A percentile compares a stretch with the other conserved stretches of the same genome.
Evolutionary conservation across 2,113 vertebrate species (phyloP).

Genomic region (Sminthopsis crassicaudata): DNA sequence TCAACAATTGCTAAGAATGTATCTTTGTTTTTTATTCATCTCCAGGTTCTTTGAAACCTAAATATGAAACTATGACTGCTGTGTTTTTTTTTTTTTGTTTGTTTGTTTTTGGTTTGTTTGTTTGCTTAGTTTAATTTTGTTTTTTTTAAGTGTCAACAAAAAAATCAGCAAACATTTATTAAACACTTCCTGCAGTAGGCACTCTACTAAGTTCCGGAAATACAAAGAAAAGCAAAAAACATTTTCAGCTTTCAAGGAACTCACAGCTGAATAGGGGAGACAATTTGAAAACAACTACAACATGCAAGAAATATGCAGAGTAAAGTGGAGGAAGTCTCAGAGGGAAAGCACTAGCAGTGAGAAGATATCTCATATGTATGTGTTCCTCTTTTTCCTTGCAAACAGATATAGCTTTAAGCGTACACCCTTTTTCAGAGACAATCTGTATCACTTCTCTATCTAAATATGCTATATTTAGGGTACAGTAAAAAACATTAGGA

Average conservation of each 20-base stretch:
- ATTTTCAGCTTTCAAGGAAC: neutral
- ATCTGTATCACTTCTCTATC: neutral
- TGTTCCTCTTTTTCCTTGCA: neutral
- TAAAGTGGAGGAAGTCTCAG: neutral
- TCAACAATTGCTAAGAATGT: fast-evolving
- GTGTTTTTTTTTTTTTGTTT: no score
- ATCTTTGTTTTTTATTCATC: neutral
- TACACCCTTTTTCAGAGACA: neutral
- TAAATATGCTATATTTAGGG: neutral
- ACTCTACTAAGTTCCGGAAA: neutral
- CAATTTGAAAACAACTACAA: neutral
- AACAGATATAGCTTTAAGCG: neutral
- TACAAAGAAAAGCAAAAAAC: neutral
- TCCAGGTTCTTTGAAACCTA: neutral
- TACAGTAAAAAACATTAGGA: neutral
- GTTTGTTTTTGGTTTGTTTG: no score
- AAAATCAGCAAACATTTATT: neutral
- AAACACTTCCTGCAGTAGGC: neutral
- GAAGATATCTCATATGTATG: neutral
- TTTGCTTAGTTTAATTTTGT: no score
- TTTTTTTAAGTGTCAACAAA: neutral
- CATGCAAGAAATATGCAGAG: neutral
- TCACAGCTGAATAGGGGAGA: neutral
- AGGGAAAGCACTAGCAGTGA: neutral
- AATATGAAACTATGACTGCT: neutral